Evolutionary conservation across 1,140 invertebrate genomes (phyloP).

Genomic region (Drosophila kepulauana): DNA sequence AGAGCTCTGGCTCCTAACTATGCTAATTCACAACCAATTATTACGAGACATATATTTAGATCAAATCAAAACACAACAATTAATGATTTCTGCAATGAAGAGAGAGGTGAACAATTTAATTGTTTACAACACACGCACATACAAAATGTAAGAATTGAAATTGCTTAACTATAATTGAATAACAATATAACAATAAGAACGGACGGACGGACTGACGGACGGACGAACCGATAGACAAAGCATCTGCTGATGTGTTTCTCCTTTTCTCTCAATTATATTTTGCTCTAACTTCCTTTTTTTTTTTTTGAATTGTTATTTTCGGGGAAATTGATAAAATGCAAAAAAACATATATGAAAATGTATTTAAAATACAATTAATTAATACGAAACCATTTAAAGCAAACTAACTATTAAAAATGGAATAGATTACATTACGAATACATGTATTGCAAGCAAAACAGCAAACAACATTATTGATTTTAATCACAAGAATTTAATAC

Average conservation of each 20-base stretch:
- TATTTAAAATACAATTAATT: constrained; percentile 75
- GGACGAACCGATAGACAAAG: no score
- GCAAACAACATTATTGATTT: constrained; percentile 67
- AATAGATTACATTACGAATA: constrained; percentile 59
- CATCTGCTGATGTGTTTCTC: constrained; percentile 14
- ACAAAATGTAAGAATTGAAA: constrained; percentile 15
- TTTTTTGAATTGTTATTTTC: constrained; percentile 15
- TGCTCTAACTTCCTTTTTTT: not conserved
- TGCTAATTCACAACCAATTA: constrained; percentile 38
- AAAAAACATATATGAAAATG: constrained; percentile 71
- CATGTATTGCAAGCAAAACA: constrained; percentile 42
- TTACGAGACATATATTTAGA: constrained; percentile 33
- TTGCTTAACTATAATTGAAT: constrained; percentile 9
- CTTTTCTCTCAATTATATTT: constrained; percentile 11
- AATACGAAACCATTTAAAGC: constrained; percentile 74
- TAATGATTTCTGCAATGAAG: constrained; percentile 37
- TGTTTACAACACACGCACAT: constrained; percentile 51
- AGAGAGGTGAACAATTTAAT: constrained; percentile 52
- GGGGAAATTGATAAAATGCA: constrained; percentile 18
- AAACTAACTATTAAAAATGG: constrained; percentile 82
- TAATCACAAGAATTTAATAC: constrained; percentile 81
- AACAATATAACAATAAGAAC: constrained; percentile 8
- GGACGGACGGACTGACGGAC: no score
- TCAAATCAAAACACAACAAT: constrained; percentile 41
- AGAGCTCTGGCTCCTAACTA: constrained; percentile 34